A percentile compares a stretch with the other conserved stretches of the same genome.
Evolutionary conservation across 2,888 invertebrate genomes (phyloP).

Genomic region (Lasioglossum pauxillum): DNA sequence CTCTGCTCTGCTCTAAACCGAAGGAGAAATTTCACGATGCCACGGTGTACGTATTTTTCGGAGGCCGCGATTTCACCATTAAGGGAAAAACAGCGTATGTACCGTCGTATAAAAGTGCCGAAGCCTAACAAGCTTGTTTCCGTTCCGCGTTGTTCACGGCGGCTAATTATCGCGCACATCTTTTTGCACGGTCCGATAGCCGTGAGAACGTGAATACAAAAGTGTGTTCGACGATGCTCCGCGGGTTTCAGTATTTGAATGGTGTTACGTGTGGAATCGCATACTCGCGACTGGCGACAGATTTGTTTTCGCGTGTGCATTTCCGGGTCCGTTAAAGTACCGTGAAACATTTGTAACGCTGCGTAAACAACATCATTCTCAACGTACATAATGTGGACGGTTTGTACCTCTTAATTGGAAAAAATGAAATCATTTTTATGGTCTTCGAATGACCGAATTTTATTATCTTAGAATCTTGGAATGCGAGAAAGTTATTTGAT

Average conservation of each 20-base stretch:
- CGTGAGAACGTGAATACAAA: conserved; percentile 33
- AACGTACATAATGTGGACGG: background rate
- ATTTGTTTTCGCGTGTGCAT: background rate
- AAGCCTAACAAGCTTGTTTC: conserved; percentile 22
- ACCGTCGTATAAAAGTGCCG: conserved; percentile 4
- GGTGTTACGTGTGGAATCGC: background rate
- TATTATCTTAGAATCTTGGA: conserved; percentile 6
- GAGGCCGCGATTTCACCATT: conserved; percentile 24
- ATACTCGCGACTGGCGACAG: background rate
- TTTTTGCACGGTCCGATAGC: conserved; percentile 32
- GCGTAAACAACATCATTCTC: background rate
- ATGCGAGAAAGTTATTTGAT: background rate
- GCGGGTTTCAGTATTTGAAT: conserved; percentile 6
- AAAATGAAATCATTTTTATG: background rate
- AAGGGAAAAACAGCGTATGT: conserved; percentile 12
- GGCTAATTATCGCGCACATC: conserved; percentile 35
- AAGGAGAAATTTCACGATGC: conserved; percentile 26
- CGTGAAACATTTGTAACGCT: background rate
- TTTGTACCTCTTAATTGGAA: background rate
- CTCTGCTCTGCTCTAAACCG: background rate
- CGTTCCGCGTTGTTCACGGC: conserved; percentile 20
- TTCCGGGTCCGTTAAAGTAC: background rate
- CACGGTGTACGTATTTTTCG: conserved; percentile 30
- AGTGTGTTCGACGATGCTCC: background rate
- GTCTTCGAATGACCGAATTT: background rate